These are phyloP conservation scores for Capitulum mitella DNA, from an alignment of 2,888 invertebrate species.

Conservation along the genomic window DNA sequence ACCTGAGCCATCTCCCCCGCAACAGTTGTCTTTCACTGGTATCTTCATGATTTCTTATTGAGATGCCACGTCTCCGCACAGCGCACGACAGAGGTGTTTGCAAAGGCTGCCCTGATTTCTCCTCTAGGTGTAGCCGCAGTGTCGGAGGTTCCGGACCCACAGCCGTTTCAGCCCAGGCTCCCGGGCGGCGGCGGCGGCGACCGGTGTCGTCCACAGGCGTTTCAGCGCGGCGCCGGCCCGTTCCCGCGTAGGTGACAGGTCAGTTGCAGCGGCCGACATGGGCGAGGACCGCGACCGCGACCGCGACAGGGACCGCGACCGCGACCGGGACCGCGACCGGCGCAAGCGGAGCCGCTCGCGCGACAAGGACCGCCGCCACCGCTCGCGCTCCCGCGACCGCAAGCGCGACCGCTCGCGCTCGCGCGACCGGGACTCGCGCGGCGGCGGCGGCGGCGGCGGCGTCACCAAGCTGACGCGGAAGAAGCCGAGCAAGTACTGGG, in stretches of 20 bases:
- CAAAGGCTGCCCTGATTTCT: neutral
- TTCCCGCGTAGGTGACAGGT: no score
- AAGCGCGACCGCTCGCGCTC: conserved; percentile 35
- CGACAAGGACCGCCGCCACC: conserved; percentile 36
- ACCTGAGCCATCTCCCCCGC: no score
- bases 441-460: neutral
- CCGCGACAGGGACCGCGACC: conserved; percentile 38
- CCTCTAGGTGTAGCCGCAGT: neutral
- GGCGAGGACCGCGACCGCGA: conserved; percentile 4
- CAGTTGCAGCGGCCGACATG: neutral
- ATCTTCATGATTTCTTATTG: no score
- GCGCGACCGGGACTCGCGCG: conserved; percentile 28
- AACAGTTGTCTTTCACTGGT: no score
- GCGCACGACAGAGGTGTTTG: neutral
- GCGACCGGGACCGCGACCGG: conserved; percentile 17
- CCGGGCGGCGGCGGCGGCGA: neutral
- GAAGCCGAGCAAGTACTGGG: conserved; percentile 94
- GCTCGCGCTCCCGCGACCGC: conserved; percentile 37
- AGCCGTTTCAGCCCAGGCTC: neutral
- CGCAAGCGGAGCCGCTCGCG: conserved; percentile 37
- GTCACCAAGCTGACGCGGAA: conserved; percentile 61
- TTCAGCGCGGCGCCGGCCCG: neutral
- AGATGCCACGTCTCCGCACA: no score
- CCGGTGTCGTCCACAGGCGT: neutral
- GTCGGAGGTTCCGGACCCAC: neutral